These are phyloP conservation scores for Nymphalis polychloros DNA, from an alignment of 2,888 invertebrate species.

Conservation along the genomic window DNA sequence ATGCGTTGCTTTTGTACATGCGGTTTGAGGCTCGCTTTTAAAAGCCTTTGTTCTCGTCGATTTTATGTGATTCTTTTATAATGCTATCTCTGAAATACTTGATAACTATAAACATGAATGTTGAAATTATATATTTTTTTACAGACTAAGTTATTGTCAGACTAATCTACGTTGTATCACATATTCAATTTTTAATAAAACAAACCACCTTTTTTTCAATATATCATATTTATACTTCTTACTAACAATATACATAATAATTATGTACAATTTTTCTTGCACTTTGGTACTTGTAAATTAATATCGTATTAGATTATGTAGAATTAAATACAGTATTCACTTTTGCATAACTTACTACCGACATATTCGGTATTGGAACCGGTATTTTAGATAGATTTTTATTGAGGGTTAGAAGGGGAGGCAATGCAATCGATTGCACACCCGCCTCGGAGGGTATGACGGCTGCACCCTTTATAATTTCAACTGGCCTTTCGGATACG, in stretches of 20 bases:
- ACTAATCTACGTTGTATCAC: no score
- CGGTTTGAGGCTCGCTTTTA: constrained; percentile 27
- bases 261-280: background rate
- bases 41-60: constrained; percentile 31
- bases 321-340: constrained; percentile 58
- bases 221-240: no score
- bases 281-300: background rate
- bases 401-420: constrained; percentile 61
- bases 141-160: no score
- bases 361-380: constrained; percentile 72
- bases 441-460: constrained; percentile 58
- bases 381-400: constrained; percentile 65
- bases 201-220: no score
- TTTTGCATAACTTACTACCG: constrained; percentile 67
- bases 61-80: constrained; percentile 1
- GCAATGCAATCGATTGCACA: constrained; percentile 62
- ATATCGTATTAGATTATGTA: constrained; percentile 21
- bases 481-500: constrained; percentile 43
- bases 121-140: no score
- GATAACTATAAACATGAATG: no score
- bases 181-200: no score
- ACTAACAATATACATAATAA: no score
- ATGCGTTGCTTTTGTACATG: constrained; percentile 37
- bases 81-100: background rate
- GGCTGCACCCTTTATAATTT: constrained; percentile 56